These are phyloP conservation scores for Lophotriccus pileatus DNA, from an alignment of 2,797 vertebrate genomes.

Conservation along the genomic window DNA sequence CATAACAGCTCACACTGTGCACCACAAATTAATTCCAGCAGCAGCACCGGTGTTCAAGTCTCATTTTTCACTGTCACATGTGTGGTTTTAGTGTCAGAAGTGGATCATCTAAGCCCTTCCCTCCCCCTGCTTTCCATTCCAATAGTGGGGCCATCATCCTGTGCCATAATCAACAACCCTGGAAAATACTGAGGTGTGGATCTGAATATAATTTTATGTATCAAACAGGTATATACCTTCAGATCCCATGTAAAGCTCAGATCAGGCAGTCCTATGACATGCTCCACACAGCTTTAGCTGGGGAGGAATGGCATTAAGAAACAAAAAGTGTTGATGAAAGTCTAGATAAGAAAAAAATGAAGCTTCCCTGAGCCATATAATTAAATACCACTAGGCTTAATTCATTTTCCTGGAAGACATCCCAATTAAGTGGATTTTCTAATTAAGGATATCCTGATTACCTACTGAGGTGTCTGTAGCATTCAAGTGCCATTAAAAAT, in stretches of 20 bases:
- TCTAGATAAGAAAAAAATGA: not conserved
- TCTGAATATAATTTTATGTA: not conserved
- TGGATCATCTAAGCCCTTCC: not conserved
- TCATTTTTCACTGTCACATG: constrained; percentile 59
- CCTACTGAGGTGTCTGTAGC: not conserved
- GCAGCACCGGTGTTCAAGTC: not conserved
- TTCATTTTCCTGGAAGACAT: constrained; percentile 66
- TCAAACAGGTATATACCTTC: not conserved
- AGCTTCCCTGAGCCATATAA: not conserved
- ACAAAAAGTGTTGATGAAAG: not conserved
- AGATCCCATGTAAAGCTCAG: constrained; percentile 17
- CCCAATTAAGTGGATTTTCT: constrained; percentile 49
- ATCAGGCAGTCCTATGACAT: not conserved
- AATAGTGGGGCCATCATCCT: not conserved
- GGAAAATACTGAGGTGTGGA: not conserved
- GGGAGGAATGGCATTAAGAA: not conserved
- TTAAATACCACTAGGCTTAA: constrained; percentile 60
- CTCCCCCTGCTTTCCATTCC: not conserved
- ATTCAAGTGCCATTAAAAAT: constrained; percentile 28
- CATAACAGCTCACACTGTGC: constrained; percentile 7
- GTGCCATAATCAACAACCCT: constrained; percentile 39
- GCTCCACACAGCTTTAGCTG: not conserved
- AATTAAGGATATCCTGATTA: constrained; percentile 67
- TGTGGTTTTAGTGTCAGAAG: constrained; percentile 47
- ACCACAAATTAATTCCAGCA: constrained; percentile 59